These are phyloP conservation scores for Mythimna albipuncta DNA, from an alignment of 2,888 invertebrate genomes.

Conservation along the genomic window DNA sequence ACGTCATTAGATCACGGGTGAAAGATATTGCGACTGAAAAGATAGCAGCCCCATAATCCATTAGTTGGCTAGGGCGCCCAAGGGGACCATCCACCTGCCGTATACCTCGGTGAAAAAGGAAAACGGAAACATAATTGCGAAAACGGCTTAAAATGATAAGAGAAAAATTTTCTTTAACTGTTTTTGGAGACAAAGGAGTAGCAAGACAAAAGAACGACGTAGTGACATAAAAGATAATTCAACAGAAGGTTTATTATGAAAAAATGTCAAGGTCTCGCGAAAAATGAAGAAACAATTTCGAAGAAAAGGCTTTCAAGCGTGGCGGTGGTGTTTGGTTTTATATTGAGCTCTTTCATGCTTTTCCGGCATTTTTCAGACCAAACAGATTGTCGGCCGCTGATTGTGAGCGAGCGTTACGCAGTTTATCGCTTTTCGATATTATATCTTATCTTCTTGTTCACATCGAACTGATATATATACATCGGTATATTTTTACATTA, in stretches of 20 bases:
- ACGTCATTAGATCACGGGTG: conserved; percentile 28
- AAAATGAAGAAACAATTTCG: neutral
- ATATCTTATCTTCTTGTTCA: too few species aligned
- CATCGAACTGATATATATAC: too few species aligned
- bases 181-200: conserved; percentile 56
- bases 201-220: conserved; percentile 44
- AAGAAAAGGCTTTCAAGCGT: neutral
- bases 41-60: conserved; percentile 28
- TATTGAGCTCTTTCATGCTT: neutral
- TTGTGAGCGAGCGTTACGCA: too few species aligned
- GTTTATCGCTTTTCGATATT: too few species aligned
- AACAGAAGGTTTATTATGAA: conserved; percentile 34
- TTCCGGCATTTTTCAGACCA: too few species aligned
- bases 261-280: conserved; percentile 11
- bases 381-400: too few species aligned
- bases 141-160: conserved; percentile 52
- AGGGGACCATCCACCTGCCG: conserved; percentile 35
- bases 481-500: too few species aligned
- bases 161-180: conserved; percentile 46
- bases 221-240: neutral
- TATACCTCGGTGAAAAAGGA: conserved; percentile 30
- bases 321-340: neutral
- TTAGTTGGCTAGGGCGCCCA: conserved; percentile 46
- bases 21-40: conserved; percentile 18
- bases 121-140: conserved; percentile 43